Evolutionary conservation across 2,113 vertebrate species (phyloP).

Genomic region (Prietella phreatophila): DNA sequence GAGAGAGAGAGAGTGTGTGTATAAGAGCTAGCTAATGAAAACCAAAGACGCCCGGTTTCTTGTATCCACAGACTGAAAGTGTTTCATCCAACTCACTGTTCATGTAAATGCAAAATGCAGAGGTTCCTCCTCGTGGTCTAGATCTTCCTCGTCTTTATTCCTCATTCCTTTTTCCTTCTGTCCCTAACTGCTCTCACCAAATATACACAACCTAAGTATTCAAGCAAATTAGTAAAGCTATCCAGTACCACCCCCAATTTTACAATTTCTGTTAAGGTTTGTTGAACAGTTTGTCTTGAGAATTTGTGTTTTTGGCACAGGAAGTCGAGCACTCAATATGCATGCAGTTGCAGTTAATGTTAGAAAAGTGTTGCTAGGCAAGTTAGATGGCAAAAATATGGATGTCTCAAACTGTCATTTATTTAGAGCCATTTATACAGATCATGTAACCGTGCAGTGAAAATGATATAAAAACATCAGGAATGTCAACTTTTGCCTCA

Average conservation of each 20-base stretch:
- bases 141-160: constrained; percentile 20
- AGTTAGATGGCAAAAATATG: background rate
- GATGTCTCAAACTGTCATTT: no score
- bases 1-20: background rate
- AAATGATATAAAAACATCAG: background rate
- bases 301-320: constrained; percentile 4
- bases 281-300: background rate
- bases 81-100: background rate
- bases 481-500: background rate
- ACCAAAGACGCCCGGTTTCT: constrained; percentile 16
- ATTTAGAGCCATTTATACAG: background rate
- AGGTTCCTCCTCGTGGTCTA: background rate
- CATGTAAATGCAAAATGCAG: background rate
- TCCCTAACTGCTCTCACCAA: background rate
- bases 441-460: no score
- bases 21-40: background rate
- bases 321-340: background rate
- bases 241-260: background rate
- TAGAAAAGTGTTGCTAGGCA: constrained; percentile 14
- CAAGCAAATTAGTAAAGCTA: background rate
- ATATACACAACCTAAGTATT: background rate
- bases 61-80: background rate
- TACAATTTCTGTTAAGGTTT: background rate
- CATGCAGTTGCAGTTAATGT: background rate
- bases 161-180: constrained; percentile 21